Percentiles rank a stretch among this genome's conserved stretches.
phyloP scores from a whole-genome alignment of 2,888 invertebrate species.

The Harmothoe impar region DNA sequence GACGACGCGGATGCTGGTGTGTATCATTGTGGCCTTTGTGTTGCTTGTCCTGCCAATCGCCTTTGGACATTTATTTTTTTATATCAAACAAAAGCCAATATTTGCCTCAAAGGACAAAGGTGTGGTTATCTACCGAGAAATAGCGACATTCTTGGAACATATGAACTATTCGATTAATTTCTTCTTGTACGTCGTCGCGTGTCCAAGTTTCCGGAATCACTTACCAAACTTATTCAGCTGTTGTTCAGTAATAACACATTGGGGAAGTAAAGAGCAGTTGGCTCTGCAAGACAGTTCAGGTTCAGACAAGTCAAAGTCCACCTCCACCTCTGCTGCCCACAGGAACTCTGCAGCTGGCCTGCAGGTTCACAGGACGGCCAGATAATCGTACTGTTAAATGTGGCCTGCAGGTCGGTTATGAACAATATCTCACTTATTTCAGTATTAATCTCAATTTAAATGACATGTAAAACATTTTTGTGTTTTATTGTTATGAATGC shows the following conservation, averaged over 20 bases:
- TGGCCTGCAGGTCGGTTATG: too few relatives aligned
- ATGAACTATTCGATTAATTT: slow-evolving; percentile 77
- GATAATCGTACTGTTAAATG: neutral
- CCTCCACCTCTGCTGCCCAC: neutral
- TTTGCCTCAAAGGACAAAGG: slow-evolving; percentile 69
- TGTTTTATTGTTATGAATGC: too few relatives aligned
- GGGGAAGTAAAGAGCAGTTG: neutral
- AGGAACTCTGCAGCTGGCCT: neutral
- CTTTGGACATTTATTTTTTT: slow-evolving; percentile 34
- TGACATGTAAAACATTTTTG: too few relatives aligned
- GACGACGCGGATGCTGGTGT: slow-evolving; percentile 44
- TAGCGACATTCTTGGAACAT: slow-evolving; percentile 74
- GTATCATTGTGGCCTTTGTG: slow-evolving; percentile 52
- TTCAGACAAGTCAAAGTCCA: neutral
- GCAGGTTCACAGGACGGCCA: neutral
- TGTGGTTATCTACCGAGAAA: slow-evolving; percentile 72
- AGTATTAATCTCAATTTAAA: too few relatives aligned
- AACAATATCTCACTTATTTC: too few relatives aligned
- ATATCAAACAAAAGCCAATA: slow-evolving; percentile 67
- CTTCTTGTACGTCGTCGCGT: slow-evolving; percentile 74
- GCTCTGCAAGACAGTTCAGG: neutral
- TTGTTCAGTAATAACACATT: neutral
- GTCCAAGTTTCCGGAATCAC: slow-evolving; percentile 70
- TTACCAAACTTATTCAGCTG: neutral
- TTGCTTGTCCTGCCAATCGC: slow-evolving; percentile 43